phyloP scores from a whole-genome alignment of 2,888 invertebrate species.

The Dolichopus griseipennis region DNA sequence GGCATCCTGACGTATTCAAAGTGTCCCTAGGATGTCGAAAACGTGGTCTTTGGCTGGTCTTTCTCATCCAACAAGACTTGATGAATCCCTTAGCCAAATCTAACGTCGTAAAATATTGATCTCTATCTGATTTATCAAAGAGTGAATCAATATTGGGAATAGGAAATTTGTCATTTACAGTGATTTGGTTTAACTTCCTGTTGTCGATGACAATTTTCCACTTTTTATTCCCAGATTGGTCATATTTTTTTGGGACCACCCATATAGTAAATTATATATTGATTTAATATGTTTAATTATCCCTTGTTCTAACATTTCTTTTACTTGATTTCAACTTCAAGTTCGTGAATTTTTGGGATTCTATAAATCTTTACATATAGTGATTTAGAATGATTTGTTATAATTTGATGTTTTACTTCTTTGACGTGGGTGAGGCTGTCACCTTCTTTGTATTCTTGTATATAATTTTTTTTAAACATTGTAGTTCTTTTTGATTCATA shows the following conservation, averaged over 20 bases:
- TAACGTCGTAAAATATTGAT: constrained; percentile 12
- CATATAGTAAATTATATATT: constrained; percentile 15
- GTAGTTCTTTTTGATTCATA: too few relatives aligned
- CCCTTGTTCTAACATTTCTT: constrained; percentile 14
- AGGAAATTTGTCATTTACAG: constrained; percentile 16
- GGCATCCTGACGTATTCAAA: constrained; percentile 13
- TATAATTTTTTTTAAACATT: too few relatives aligned
- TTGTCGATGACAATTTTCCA: constrained; percentile 17
- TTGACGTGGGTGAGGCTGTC: too few relatives aligned
- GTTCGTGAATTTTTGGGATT: background rate
- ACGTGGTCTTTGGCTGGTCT: constrained; percentile 18
- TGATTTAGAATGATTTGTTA: too few relatives aligned
- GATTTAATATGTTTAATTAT: constrained; percentile 12
- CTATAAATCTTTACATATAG: background rate
- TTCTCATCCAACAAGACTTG: too few relatives aligned
- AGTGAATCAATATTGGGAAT: constrained; percentile 18
- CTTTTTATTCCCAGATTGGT: constrained; percentile 14
- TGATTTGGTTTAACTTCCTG: constrained; percentile 14
- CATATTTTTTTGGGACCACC: constrained; percentile 14
- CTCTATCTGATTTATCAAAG: constrained; percentile 15
- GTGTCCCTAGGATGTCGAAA: constrained; percentile 16
- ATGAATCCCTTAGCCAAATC: too few relatives aligned
- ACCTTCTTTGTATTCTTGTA: too few relatives aligned
- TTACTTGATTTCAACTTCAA: constrained; percentile 13
- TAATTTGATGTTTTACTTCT: too few relatives aligned